A percentile compares a stretch with the other conserved stretches of the same genome.
Conservation (phyloP, 2,113 vertebrate species). For the Psittacula cyanocephala region DNA sequence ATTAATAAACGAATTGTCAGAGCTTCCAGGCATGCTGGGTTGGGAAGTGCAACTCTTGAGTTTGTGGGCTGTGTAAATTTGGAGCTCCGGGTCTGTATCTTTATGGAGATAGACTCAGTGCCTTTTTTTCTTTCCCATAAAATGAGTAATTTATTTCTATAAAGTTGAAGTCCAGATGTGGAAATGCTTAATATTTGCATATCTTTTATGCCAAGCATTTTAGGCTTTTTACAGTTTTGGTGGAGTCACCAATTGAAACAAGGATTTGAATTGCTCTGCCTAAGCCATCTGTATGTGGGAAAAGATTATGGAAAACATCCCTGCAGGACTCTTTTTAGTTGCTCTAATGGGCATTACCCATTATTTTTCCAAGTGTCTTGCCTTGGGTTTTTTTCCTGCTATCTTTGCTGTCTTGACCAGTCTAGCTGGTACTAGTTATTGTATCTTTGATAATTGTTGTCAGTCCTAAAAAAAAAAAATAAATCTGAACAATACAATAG, state of each 20-base stretch:
- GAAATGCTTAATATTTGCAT: neutral
- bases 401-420: constrained; percentile 6
- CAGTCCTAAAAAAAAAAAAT: neutral
- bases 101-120: neutral
- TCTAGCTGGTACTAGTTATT: constrained; percentile 28
- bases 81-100: neutral
- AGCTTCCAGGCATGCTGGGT: neutral
- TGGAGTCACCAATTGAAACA: neutral
- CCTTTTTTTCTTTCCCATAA: neutral
- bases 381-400: neutral
- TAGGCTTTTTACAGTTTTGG: neutral
- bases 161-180: neutral
- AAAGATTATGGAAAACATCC: constrained; percentile 16
- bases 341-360: neutral
- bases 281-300: constrained; percentile 1
- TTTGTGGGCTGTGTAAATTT: neutral
- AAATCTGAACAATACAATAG: neutral
- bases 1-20: constrained; percentile 10
- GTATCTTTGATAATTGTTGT: neutral
- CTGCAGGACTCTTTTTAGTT: constrained; percentile 1
- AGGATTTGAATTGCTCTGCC: neutral
- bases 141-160: neutral
- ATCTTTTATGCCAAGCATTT: neutral
- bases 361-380: constrained; percentile 19
- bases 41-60: neutral